A percentile compares a stretch with the other conserved stretches of the same genome.
Evolutionary conservation across 2,797 vertebrate genomes (phyloP).

Genomic region (Poeciliopsis presidionis): DNA sequence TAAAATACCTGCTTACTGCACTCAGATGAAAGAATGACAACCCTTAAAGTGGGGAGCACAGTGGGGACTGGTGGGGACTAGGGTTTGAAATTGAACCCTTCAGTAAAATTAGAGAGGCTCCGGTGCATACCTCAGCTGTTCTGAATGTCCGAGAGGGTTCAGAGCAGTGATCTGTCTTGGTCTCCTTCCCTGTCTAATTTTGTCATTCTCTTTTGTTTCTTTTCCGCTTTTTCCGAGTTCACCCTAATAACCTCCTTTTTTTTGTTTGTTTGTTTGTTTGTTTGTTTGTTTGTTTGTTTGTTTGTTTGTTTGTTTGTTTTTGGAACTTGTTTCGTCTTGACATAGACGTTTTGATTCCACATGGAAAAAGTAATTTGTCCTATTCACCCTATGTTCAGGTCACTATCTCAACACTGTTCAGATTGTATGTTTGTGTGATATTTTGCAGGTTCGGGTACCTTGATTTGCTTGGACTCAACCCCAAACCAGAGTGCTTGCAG

Average conservation of each 20-base stretch:
- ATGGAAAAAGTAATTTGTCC: constrained; percentile 16
- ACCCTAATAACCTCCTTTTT: constrained; percentile 2
- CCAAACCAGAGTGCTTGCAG: constrained; percentile 12
- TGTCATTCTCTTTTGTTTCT: constrained; percentile 9
- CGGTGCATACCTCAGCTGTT: constrained; percentile 71
- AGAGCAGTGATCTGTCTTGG: constrained; percentile 24
- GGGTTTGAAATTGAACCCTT: constrained; percentile 78
- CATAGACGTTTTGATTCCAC: constrained; percentile 17
- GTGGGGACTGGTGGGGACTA: constrained; percentile 26
- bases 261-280: background rate
- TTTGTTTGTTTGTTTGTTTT: background rate
- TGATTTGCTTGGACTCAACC: constrained; percentile 36
- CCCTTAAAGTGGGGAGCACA: constrained; percentile 56
- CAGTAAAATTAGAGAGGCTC: constrained; percentile 80
- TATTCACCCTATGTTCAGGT: constrained; percentile 38
- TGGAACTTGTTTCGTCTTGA: constrained; percentile 25
- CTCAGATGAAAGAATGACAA: constrained; percentile 32
- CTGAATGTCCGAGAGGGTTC: constrained; percentile 67
- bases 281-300: background rate
- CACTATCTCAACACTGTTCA: constrained; percentile 22
- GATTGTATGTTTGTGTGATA: constrained; percentile 13
- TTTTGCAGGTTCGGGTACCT: constrained; percentile 50
- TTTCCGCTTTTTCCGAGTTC: background rate
- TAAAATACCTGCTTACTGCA: constrained; percentile 19
- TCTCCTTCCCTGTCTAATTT: constrained; percentile 23